phyloP scores from a whole-genome alignment of 2,888 invertebrate genomes.

The Chaitophorus viminalis region DNA sequence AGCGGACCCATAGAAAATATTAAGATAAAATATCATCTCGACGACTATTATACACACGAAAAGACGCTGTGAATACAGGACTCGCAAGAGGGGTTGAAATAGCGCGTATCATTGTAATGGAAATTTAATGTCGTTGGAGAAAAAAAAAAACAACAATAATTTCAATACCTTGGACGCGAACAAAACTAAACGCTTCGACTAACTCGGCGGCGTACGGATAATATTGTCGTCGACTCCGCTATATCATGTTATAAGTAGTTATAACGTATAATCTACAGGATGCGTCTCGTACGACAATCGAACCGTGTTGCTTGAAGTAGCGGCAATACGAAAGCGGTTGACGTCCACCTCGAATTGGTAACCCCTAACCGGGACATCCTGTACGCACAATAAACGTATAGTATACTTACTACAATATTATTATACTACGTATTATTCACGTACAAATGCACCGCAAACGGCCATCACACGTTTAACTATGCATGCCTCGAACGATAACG shows the following conservation, averaged over 20 bases:
- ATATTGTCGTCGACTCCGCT: not conserved
- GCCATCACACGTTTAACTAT: too few species aligned
- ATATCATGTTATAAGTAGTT: not conserved
- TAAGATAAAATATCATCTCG: not conserved
- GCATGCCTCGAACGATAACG: too few species aligned
- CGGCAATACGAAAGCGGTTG: too few species aligned
- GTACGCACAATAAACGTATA: too few species aligned
- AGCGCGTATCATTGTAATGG: conserved; percentile 2
- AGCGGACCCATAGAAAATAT: not conserved
- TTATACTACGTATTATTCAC: too few species aligned
- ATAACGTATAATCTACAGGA: not conserved
- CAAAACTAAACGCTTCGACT: not conserved
- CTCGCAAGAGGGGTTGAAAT: not conserved
- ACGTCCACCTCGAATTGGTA: too few species aligned
- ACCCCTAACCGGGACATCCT: too few species aligned
- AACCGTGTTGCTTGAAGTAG: too few species aligned
- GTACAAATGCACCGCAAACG: too few species aligned
- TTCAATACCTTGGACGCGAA: not conserved
- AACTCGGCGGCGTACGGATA: not conserved
- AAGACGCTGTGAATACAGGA: not conserved
- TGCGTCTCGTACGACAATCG: too few species aligned
- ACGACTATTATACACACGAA: not conserved
- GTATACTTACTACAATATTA: too few species aligned
- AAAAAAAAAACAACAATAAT: not conserved
- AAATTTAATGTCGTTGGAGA: conserved; percentile 1